Evolutionary conservation across 1,140 invertebrate genomes (phyloP).

Genomic region (Piezodorus guildinii): DNA sequence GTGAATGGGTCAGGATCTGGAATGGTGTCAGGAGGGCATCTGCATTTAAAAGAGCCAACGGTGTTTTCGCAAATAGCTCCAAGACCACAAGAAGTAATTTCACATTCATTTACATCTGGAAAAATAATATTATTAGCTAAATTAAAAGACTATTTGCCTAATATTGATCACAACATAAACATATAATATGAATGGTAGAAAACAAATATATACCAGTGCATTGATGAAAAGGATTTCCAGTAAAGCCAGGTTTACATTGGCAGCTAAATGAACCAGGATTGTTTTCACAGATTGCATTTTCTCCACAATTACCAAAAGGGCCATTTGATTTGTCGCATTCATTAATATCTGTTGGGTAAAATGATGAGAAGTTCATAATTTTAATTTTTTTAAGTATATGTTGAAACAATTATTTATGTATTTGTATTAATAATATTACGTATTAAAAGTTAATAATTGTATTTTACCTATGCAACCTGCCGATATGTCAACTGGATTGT

Average conservation of each 20-base stretch:
- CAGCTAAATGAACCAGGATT: constrained; percentile 65
- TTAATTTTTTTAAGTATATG: not conserved
- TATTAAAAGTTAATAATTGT: not conserved
- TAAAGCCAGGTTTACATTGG: constrained; percentile 63
- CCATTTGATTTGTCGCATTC: constrained; percentile 76
- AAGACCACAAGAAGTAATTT: constrained; percentile 51
- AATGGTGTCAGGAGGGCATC: constrained; percentile 65
- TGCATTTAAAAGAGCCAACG: constrained; percentile 63
- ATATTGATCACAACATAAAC: not conserved
- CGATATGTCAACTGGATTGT: constrained; percentile 73
- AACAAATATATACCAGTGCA: constrained; percentile 45
- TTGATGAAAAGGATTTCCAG: constrained; percentile 62
- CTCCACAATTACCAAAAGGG: constrained; percentile 66
- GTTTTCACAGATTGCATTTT: constrained; percentile 75
- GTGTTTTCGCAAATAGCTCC: constrained; percentile 69
- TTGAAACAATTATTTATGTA: constrained; percentile 1
- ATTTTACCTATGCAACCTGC: constrained; percentile 66
- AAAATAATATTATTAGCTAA: constrained; percentile 23
- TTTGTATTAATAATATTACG: too few relatives aligned
- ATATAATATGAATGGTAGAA: not conserved
- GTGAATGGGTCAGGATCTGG: constrained; percentile 68
- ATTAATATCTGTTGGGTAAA: constrained; percentile 60
- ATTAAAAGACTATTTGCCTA: not conserved
- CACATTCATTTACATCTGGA: constrained; percentile 72
- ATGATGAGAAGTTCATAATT: not conserved